phyloP scores from a whole-genome alignment of 1,140 invertebrate species.

The Trachymyrmex cornetzi region DNA sequence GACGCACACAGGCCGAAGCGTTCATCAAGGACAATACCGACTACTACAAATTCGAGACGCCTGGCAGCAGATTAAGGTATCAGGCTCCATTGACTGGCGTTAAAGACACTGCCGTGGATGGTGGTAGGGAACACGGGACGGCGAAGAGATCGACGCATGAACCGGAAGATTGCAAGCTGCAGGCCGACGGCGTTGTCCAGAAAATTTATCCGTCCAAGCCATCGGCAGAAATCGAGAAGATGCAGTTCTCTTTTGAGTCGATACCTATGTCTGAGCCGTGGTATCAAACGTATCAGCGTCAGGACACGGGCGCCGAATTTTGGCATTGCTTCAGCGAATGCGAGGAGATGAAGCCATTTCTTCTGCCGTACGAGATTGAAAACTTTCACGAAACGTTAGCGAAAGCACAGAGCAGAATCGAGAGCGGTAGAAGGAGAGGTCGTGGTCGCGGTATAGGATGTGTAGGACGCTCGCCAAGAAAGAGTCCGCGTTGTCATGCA shows the following conservation, averaged over 20 bases:
- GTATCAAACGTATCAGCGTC: conserved; percentile 92
- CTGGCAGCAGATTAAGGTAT: conserved; percentile 87
- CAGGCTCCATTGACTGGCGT: conserved; percentile 82
- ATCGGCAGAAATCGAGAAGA: conserved; percentile 88
- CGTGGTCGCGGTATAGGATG: conserved; percentile 76
- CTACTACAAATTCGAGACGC: conserved; percentile 89
- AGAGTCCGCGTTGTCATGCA: conserved; percentile 94
- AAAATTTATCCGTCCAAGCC: conserved; percentile 85
- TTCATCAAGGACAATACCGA: conserved; percentile 88
- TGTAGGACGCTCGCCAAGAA: conserved; percentile 90
- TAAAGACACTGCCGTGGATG: conserved; percentile 61
- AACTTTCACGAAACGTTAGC: conserved; percentile 82
- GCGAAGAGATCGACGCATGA: conserved; percentile 69
- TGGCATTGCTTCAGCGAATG: conserved; percentile 86
- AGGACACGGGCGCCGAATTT: conserved; percentile 90
- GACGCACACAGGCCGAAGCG: conserved; percentile 88
- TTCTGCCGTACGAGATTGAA: conserved; percentile 92
- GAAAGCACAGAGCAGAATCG: conserved; percentile 71
- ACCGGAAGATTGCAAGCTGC: conserved; percentile 55
- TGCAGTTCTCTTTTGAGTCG: conserved; percentile 92
- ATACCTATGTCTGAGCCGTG: conserved; percentile 91
- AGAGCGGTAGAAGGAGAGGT: conserved; percentile 78
- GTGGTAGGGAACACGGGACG: not conserved
- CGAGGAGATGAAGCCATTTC: conserved; percentile 87
- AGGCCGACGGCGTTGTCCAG: conserved; percentile 68